Evolutionary conservation across 2,888 invertebrate genomes (phyloP), one percentile per base, ranked within the genome.

Genomic region (Lampropteryx suffumata): DNA sequence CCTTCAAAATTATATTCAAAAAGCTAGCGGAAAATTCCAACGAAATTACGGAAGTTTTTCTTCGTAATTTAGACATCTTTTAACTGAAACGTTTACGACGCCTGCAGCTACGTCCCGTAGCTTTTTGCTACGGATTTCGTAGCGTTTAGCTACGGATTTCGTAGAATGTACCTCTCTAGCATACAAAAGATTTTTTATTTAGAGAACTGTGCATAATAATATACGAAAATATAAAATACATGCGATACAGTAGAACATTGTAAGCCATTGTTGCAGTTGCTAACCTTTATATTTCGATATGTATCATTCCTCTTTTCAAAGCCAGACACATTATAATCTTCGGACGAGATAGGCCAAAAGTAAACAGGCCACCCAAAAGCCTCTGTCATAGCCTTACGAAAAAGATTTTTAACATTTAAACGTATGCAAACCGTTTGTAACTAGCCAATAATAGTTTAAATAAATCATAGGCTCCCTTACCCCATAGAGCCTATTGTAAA

Each of bases 61-160:
- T 57, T 57, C 46, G 42, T 54, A 57, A 60, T 57, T 57, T 55
- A 53, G 57, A 60, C 57, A 60, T 60, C 35, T 55, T 53, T 53
- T 48, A 55, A 50, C 58, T 50, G 45, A 53, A 53, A 49, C 56
- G 49, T 47, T 52, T 52, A 40, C 33, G 43, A 33, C 37, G 57
- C 57, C 55, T 41, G 34, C 43, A 51, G 57, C 60, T 53, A 50
- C 47, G 46, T n/a, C 46, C 7, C 45, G 57, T 54, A 46, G 49
- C 41, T 27, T 24, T 17, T 24, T 14, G 46, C 46, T 51, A 46
- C 51, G 28, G 26, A 50, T 29, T 46, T 46, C 27, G 37, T 36
- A 41, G 21, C 50, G 30, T 26, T 24, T 11, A 24, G 29, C 44
- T 29, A 21, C 34, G 17, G 21, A 34, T 13, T 36, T 36, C 12